These are phyloP conservation scores for Liolophura sinensis DNA, from an alignment of 1,140 invertebrate species.

Conservation along the genomic window DNA sequence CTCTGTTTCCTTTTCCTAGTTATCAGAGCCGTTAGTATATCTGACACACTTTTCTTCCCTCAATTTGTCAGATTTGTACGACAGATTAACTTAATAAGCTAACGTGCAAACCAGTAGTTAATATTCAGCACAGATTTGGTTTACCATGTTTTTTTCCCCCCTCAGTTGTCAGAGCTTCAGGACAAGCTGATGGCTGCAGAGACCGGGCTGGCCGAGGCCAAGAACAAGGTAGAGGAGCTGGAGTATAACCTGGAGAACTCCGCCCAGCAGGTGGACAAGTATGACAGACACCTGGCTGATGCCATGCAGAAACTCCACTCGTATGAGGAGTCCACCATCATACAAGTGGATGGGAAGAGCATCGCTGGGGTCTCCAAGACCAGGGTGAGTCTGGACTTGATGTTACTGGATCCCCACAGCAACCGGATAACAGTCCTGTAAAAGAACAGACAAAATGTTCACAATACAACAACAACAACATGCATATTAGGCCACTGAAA, in stretches of 20 bases:
- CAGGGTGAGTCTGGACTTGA: conserved; percentile 35
- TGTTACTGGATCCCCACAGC: too few relatives aligned
- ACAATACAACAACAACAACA: too few relatives aligned
- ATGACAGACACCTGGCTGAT: conserved; percentile 70
- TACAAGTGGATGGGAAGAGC: conserved; percentile 46
- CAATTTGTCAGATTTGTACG: too few relatives aligned
- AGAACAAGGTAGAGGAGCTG: conserved; percentile 94
- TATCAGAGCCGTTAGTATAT: too few relatives aligned
- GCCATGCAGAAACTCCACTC: conserved; percentile 79
- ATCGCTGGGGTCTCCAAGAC: conserved; percentile 45
- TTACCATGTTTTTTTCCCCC: too few relatives aligned
- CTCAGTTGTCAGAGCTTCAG: conserved; percentile 82
- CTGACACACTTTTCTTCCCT: too few relatives aligned
- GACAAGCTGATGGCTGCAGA: conserved; percentile 89
- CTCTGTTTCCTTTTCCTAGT: too few relatives aligned
- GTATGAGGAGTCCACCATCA: conserved; percentile 50
- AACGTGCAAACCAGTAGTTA: too few relatives aligned
- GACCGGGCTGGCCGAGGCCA: conserved; percentile 90
- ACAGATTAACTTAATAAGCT: too few relatives aligned
- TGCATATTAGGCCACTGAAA: too few relatives aligned
- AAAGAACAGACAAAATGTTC: conserved; percentile 5
- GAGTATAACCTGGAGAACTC: conserved; percentile 93
- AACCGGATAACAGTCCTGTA: neutral
- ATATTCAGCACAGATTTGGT: too few relatives aligned
- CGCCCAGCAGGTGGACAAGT: conserved; percentile 77